Conservation (phyloP, 2,797 vertebrate genomes). For the Distichodus sexfasciatus region DNA sequence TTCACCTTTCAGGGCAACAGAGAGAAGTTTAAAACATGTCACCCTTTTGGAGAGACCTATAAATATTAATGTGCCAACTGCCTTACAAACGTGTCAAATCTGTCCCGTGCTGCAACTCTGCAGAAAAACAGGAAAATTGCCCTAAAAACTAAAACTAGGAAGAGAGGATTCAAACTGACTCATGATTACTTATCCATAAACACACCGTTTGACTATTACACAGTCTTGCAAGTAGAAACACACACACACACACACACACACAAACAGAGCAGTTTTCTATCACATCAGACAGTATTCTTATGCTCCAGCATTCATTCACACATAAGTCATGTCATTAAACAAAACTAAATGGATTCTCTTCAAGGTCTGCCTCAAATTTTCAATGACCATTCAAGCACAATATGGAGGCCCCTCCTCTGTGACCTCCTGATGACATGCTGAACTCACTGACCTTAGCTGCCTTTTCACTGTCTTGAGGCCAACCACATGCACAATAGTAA, state of each 20-base stretch:
- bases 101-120: slow-evolving; percentile 57
- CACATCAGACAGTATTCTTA: neutral
- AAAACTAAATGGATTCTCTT: neutral
- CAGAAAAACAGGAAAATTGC: slow-evolving; percentile 64
- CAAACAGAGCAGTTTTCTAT: slow-evolving; percentile 31
- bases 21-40: slow-evolving; percentile 4
- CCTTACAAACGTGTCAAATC: slow-evolving; percentile 18
- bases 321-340: neutral
- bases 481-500: slow-evolving; percentile 25
- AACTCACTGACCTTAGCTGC: slow-evolving; percentile 35
- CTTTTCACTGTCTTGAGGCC: slow-evolving; percentile 22
- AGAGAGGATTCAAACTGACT: neutral
- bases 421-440: slow-evolving; percentile 40
- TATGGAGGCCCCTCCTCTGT: slow-evolving; percentile 7
- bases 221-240: slow-evolving; percentile 29
- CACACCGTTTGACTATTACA: slow-evolving; percentile 23
- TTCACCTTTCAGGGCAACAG: slow-evolving; percentile 9
- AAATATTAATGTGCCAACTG: slow-evolving; percentile 24
- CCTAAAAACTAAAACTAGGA: slow-evolving; percentile 35
- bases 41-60: slow-evolving; percentile 11
- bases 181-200: slow-evolving; percentile 13
- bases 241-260: slow-evolving; percentile 46
- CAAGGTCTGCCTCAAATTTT: slow-evolving; percentile 23
- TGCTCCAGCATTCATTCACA: neutral
- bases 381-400: slow-evolving; percentile 8